Base-by-base conservation (phyloP, 37 sponge, comb jelly and placozoan genomes). In the Petrosia ficiformis region DNA sequence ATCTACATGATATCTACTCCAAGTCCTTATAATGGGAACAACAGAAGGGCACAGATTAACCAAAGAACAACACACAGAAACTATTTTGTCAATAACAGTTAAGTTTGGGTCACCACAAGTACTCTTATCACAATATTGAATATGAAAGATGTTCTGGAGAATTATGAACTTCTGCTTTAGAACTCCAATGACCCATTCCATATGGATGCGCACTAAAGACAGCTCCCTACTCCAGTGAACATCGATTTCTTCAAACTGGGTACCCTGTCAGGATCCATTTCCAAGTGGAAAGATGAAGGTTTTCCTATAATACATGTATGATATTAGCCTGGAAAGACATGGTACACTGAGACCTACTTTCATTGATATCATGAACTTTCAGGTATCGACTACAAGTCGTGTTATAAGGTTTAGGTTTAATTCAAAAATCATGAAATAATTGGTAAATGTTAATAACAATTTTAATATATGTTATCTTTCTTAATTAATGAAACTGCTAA, bases 131-230 rank as follows among this genome's bases (percentile, higher is more conserved):
- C 63, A 61, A 61, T 61, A 61, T 25, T 29, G 42, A 25, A 76
- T 70, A 59, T 76, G 86, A 25, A 79, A 32, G 4, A 67, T 44
- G 30, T 58, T 71, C 68, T 79, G 63, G 6, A 85, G 70, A 48
- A 85, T 85, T 1, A 75, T 85, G 40, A 68, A 79, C 65, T 79
- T 85, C 41, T 79, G 79, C 61, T 79, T 79, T 14, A 85, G 75
- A 6, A 85, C 44, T 14, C 86, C 86, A 39, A 85, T 85, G 21
- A 85, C 75, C 41, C 79, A 24, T 54, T 78, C 80, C 54, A 78
- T 80, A 44, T 85, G 79, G 11, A 85, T 78, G 10, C 80, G 57
- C 16, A 85, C 70, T 3, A 56, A 11, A 3, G 80, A 85, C 59
- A 85, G 61, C 35, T 79, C 73, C 26, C 70, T 32, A 37, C 75